Evolutionary conservation across 2,797 vertebrate species (phyloP).

Genomic region (Holocentrus rufus): DNA sequence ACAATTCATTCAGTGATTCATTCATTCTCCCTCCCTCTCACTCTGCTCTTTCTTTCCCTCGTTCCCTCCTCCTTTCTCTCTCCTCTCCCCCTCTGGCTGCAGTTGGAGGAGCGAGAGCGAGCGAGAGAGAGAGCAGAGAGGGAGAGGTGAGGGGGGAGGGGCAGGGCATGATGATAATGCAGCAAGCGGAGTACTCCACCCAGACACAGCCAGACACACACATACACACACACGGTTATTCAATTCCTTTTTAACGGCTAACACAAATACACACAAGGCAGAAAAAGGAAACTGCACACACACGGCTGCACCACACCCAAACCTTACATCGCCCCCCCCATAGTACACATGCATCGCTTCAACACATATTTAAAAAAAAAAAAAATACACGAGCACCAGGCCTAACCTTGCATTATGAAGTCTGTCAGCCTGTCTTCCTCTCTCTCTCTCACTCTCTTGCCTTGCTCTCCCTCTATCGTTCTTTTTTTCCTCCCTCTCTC

Average conservation of each 20-base stretch:
- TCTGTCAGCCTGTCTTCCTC: slow-evolving; percentile 84
- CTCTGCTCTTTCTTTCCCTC: slow-evolving; percentile 73
- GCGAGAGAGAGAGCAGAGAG: slow-evolving; percentile 51
- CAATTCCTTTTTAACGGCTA: slow-evolving; percentile 77
- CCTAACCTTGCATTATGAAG: slow-evolving; percentile 88
- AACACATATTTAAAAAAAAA: slow-evolving; percentile 61
- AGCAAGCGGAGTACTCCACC: slow-evolving; percentile 85
- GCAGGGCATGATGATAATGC: slow-evolving; percentile 83
- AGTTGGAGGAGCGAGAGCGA: slow-evolving; percentile 78
- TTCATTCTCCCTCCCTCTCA: slow-evolving; percentile 81
- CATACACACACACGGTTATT: slow-evolving; percentile 65
- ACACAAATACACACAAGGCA: slow-evolving; percentile 59
- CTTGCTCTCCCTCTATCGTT: slow-evolving; percentile 73
- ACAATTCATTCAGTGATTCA: slow-evolving; percentile 86
- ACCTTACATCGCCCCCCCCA: slow-evolving; percentile 54
- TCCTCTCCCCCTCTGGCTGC: slow-evolving; percentile 73
- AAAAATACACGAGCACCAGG: slow-evolving; percentile 75
- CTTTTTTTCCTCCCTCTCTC: slow-evolving; percentile 79
- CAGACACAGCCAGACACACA: slow-evolving; percentile 78
- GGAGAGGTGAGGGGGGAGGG: slow-evolving; percentile 81
- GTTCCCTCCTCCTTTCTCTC: slow-evolving; percentile 68
- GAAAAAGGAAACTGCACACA: slow-evolving; percentile 69
- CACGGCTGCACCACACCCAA: slow-evolving; percentile 73
- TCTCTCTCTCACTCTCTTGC: slow-evolving; percentile 67
- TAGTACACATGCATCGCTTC: slow-evolving; percentile 60